Conservation (phyloP, 1,140 invertebrate genomes). For the Lordiphosa collinella region DNA sequence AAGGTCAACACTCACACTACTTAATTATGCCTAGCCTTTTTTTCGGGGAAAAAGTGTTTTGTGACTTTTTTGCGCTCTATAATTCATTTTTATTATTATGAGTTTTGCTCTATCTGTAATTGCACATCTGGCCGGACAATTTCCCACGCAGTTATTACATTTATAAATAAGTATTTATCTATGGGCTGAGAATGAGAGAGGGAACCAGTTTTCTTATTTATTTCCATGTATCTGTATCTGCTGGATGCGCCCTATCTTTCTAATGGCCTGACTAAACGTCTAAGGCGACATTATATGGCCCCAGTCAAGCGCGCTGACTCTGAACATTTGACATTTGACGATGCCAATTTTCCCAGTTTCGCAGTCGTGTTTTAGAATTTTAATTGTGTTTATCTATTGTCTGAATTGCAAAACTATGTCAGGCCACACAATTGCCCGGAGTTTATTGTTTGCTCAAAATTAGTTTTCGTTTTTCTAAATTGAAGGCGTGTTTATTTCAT, state of each 20-base stretch:
- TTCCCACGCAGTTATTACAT: constrained; percentile 68
- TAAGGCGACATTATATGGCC: constrained; percentile 4
- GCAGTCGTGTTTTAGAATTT: constrained; percentile 62
- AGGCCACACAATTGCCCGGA: constrained; percentile 1
- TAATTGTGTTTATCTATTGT: constrained; percentile 61
- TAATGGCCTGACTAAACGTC: constrained; percentile 37
- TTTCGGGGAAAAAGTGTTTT: constrained; percentile 26
- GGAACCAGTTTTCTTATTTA: constrained; percentile 35
- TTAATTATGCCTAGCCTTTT: constrained; percentile 14
- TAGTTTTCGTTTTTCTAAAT: constrained; percentile 26
- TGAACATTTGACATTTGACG: constrained; percentile 17
- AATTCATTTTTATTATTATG: constrained; percentile 74
- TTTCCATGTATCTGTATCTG: constrained; percentile 30
- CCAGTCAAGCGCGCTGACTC: neutral
- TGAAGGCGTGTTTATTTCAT: constrained; percentile 15
- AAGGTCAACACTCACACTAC: constrained; percentile 3
- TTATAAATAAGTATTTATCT: constrained; percentile 3
- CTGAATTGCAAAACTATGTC: constrained; percentile 64
- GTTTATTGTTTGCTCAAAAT: constrained; percentile 11
- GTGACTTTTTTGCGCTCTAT: constrained; percentile 34
- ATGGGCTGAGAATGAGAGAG: too few relatives aligned
- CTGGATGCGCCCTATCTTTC: constrained; percentile 57
- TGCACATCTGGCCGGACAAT: constrained; percentile 59
- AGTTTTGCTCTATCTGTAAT: constrained; percentile 66
- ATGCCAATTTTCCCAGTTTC: constrained; percentile 30